Evolutionary conservation across 2,797 vertebrate species (phyloP).

Genomic region (Poecile montanus): DNA sequence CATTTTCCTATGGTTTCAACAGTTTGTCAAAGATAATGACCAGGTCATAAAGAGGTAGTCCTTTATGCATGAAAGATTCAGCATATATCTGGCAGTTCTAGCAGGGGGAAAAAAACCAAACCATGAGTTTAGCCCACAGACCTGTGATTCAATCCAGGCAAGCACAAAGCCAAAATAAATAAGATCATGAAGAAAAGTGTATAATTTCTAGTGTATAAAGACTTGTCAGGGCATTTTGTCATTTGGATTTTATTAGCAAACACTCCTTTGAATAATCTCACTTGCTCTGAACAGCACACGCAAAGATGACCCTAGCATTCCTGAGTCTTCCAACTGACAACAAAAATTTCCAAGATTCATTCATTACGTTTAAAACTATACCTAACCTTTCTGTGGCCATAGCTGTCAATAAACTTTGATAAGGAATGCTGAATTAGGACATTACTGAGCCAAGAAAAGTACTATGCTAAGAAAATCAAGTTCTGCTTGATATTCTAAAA

Average conservation of each 20-base stretch:
- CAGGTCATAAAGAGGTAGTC: background rate
- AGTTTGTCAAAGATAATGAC: slow-evolving; percentile 13
- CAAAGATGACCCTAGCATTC: background rate
- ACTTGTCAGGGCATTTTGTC: background rate
- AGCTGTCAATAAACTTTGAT: background rate
- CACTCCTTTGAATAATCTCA: background rate
- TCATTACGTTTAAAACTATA: background rate
- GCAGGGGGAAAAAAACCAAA: fast-evolving
- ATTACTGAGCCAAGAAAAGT: background rate
- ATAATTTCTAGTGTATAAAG: background rate
- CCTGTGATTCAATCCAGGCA: background rate
- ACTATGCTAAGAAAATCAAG: background rate
- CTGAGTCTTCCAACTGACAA: background rate
- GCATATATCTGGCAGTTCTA: background rate
- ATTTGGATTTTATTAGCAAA: background rate
- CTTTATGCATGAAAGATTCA: background rate
- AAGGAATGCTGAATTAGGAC: background rate
- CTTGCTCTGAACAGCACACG: background rate
- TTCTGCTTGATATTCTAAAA: background rate
- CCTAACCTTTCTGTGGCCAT: background rate
- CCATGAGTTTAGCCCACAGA: background rate
- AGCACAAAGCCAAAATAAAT: background rate
- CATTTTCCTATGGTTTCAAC: slow-evolving; percentile 39
- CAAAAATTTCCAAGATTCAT: background rate
- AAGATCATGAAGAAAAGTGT: background rate